Conservation (phyloP, 2,888 invertebrate species). For the Oconnorella tubifera region DNA sequence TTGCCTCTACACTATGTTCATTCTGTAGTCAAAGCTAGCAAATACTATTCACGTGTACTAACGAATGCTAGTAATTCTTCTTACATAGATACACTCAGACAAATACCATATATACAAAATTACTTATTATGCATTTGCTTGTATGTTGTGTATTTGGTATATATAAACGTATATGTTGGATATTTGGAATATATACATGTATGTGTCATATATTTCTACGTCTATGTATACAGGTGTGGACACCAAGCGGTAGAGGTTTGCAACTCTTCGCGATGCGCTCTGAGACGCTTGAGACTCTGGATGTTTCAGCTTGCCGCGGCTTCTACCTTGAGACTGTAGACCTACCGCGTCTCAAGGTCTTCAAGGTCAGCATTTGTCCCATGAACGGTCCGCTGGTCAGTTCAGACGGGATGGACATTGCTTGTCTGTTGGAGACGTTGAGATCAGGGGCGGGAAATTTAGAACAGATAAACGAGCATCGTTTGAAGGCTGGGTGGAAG, state of each 20-base stretch:
- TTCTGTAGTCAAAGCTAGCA: no score
- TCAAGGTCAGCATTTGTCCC: slow-evolving; percentile 44
- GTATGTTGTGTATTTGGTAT: no score
- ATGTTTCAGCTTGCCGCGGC: slow-evolving; percentile 52
- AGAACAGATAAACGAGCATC: slow-evolving; percentile 46
- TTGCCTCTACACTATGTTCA: no score
- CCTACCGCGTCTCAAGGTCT: slow-evolving; percentile 43
- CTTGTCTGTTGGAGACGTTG: slow-evolving; percentile 48
- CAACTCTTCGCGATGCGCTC: slow-evolving; percentile 43
- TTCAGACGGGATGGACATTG: slow-evolving; percentile 41
- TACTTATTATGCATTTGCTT: no score
- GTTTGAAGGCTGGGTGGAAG: slow-evolving; percentile 42
- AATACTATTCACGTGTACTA: no score
- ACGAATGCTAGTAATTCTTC: no score
- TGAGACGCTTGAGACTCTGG: slow-evolving; percentile 45
- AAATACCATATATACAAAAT: no score
- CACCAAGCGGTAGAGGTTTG: slow-evolving; percentile 47
- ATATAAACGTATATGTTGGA: no score
- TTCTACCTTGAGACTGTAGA: slow-evolving; percentile 45
- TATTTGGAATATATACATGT: no score
- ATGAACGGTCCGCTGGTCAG: slow-evolving; percentile 46
- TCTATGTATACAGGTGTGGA: slow-evolving; percentile 43
- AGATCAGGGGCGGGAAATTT: slow-evolving; percentile 45
- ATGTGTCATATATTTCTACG: no score
- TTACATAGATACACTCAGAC: no score